Conservation (phyloP, 2,113 vertebrate genomes). For the Phoenicopterus ruber region DNA sequence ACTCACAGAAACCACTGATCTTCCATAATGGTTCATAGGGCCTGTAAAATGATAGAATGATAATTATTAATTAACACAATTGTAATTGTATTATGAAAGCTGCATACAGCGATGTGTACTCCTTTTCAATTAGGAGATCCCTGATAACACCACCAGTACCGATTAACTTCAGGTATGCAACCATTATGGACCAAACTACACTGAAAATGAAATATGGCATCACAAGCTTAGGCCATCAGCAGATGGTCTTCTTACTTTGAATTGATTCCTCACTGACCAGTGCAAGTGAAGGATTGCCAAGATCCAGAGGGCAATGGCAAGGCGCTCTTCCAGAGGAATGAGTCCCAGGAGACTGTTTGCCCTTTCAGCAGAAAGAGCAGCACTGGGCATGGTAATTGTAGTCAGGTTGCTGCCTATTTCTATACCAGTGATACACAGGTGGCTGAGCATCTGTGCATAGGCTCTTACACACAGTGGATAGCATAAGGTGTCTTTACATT, state of each 20-base stretch:
- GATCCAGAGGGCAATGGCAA: background rate
- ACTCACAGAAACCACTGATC: background rate
- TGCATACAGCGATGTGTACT: background rate
- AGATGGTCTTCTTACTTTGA: background rate
- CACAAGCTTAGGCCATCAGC: background rate
- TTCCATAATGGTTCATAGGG: background rate
- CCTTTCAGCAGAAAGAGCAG: background rate
- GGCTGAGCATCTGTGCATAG: background rate
- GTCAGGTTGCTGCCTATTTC: background rate
- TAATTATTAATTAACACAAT: background rate
- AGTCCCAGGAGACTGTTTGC: background rate
- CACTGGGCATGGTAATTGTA: accelerated
- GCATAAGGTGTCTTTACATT: background rate
- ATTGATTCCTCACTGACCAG: background rate
- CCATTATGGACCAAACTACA: background rate
- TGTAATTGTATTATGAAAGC: background rate
- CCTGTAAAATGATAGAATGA: background rate
- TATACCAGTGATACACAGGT: background rate
- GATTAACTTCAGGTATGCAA: background rate
- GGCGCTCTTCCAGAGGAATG: background rate
- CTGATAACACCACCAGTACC: background rate
- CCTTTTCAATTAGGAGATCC: background rate
- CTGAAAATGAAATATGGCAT: background rate
- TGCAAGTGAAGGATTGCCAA: background rate
- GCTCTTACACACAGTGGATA: background rate